Evolutionary conservation across 1,140 invertebrate genomes (phyloP), one percentile per base, ranked within the genome.

Genomic region (Polypedilum vanderplanki): DNA sequence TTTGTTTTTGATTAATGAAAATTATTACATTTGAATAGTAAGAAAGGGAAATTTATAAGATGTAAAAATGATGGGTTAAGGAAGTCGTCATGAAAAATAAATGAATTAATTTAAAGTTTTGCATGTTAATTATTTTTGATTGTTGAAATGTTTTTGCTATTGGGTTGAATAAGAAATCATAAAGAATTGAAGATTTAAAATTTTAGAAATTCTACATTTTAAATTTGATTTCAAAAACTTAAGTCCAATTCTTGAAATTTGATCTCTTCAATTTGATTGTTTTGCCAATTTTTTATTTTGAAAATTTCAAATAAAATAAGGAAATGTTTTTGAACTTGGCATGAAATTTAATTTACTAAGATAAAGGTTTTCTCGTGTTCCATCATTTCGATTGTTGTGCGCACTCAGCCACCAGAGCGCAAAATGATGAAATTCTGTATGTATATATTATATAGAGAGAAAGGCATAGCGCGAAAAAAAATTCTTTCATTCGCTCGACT

Each of bases 1-100:
- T 15, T 57, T 57, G 46, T 15, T 57, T 57, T n/a, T 57, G 46
- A 57, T 57, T 57, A 57, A 57, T 57, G 46, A 57, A 57, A 57
- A n/a, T 33, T 33, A 33, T 33, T 33, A 33, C 24, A 33, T 33
- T 33, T 33, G 24, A 33, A 33, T 33, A 33, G 24, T 33, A 5
- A 33, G n/a, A 33, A 33, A 5, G 24, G 24, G 5, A 33, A 33
- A 33, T 33, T 33, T 33, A 33, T 33, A 33, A 33, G 24, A 33
- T 33, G 24, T 3, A 33, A 5, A 33, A 33, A 33, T 33, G 24
- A 33, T 33, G 24, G 24, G 24, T 33, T 33, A 33, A 33, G 24
- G 24, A 33, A 33, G 24, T 33, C 5, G 24, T 33, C 5, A 5
- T 33, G 24, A 33, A 33, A 33, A 33, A 33, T 33, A 33, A 33